Base-by-base conservation (phyloP, 2,113 vertebrate genomes). In the Rutilus rutilus region DNA sequence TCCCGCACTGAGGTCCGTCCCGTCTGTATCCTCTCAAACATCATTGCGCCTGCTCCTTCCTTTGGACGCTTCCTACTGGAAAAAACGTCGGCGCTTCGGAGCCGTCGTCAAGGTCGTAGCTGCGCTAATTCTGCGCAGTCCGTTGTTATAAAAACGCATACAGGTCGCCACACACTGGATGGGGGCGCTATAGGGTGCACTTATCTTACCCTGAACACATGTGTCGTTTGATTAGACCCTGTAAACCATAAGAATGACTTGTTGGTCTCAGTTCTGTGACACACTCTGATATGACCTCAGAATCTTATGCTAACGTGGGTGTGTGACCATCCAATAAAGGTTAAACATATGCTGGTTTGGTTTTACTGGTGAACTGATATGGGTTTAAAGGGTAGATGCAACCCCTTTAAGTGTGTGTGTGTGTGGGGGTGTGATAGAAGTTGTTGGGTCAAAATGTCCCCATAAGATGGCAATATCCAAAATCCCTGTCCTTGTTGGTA, bases 61-160 rank as follows among this genome's bases (percentile, higher is more conserved):
- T 86, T 73, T 90, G 90, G 85, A 91, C 90, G 90, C 78, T 91
- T 89, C 88, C 88, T 89, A 84, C 86, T 88, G 90, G 89, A 89
- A 87, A 71, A 71, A 81, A 81, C 57, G 62, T 77, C 33, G 71
- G 80, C 42, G 84, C 74, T 47, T 77, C 5, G 17, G 64, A 54
- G 60, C 64, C 10, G 59, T 89, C 78, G 62, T 47, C 30, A 60
- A 33, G 69, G 9, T 85, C 10, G 30, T 84, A 27, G 65, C 84
- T 86, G 90, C 90, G 85, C 84, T 11, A n/a, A 19, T 7, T 21
- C 9, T 91, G 85, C 90, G 89, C 90, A 86, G 86, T 39, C 19
- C 10, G 30, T 25, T 62, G 33, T 15, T 50, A 39, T 50, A 33
- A 57, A 57, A 54, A 27, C 33, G 50, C 77, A 42, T 73, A 69